These are phyloP conservation scores for Desmodus rotundus DNA, from an alignment of 2,113 vertebrate genomes.

Conservation along the genomic window DNA sequence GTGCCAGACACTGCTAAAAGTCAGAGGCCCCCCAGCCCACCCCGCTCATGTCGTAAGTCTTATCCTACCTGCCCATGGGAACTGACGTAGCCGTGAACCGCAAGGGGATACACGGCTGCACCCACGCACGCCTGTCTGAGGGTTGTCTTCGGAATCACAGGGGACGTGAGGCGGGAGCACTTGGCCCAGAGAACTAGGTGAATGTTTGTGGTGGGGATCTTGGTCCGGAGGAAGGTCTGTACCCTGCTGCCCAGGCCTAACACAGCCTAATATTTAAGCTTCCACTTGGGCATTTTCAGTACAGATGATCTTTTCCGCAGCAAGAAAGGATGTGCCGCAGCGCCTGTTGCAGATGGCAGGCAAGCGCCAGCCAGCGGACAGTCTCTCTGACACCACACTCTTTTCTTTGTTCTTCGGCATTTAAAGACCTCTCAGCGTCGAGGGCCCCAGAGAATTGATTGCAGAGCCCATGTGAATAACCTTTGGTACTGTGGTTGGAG, in stretches of 20 bases:
- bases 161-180: not conserved
- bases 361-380: too few species aligned
- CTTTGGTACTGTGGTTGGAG: fast-evolving
- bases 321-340: not conserved
- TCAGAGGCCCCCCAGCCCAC: not conserved
- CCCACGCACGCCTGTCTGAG: not conserved
- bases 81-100: not conserved
- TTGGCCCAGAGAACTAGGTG: not conserved
- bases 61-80: not conserved
- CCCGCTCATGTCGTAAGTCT: fast-evolving
- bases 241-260: not conserved
- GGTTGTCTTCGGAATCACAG: not conserved
- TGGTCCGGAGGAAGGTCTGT: not conserved
- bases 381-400: fast-evolving
- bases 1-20: not conserved
- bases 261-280: not conserved
- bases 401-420: not conserved
- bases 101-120: not conserved
- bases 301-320: not conserved
- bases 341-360: not conserved
- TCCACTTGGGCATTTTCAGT: not conserved
- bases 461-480: not conserved
- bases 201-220: fast-evolving
- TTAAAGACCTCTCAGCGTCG: not conserved
- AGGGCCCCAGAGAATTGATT: fast-evolving